Conservation (phyloP, 2,797 vertebrate species). For the Chloroceryle inda region DNA sequence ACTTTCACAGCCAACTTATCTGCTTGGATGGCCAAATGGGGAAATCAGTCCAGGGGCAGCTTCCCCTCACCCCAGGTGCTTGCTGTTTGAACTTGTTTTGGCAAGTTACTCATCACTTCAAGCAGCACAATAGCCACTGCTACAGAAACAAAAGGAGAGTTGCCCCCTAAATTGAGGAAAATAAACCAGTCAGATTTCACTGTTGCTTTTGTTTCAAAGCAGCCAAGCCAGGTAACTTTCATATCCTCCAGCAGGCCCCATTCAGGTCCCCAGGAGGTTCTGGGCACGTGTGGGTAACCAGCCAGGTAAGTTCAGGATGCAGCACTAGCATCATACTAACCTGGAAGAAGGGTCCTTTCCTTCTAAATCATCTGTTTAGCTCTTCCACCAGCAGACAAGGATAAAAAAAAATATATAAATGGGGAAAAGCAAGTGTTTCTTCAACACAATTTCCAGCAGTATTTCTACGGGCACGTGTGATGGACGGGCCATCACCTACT, state of each 20-base stretch:
- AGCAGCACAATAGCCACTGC: background rate
- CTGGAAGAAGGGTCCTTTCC: background rate
- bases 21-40: background rate
- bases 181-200: background rate
- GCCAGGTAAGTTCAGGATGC: background rate
- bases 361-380: background rate
- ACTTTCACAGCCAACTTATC: background rate
- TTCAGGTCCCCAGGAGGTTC: background rate
- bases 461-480: rapidly evolving
- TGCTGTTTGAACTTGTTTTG: background rate
- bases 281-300: background rate
- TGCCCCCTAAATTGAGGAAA: background rate
- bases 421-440: background rate
- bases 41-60: background rate
- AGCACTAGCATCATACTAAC: background rate
- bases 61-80: background rate
- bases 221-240: background rate
- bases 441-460: background rate
- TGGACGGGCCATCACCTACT: background rate
- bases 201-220: background rate
- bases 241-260: background rate
- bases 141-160: background rate
- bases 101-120: background rate
- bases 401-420: background rate
- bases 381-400: background rate